Evolutionary conservation across 2,797 vertebrate genomes (phyloP).

Genomic region (Macrochelys suwanniensis): DNA sequence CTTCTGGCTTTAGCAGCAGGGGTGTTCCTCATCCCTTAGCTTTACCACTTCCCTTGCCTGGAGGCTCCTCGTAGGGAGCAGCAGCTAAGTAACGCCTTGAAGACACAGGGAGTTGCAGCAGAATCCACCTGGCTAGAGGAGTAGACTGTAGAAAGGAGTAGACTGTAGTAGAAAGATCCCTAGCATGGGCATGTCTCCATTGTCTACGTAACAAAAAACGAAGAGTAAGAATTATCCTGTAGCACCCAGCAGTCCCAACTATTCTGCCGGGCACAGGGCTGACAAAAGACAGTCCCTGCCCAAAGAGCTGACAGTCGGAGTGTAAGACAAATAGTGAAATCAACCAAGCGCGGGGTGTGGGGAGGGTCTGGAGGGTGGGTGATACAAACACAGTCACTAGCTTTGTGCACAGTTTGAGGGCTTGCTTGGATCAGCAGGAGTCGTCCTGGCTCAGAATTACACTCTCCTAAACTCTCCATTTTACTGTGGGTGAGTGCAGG

Average conservation of each 20-base stretch:
- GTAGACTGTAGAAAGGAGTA: neutral
- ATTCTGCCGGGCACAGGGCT: neutral
- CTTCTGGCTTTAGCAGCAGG: neutral
- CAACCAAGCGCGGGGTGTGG: too few relatives aligned
- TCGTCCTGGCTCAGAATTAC: neutral
- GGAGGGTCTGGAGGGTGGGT: neutral
- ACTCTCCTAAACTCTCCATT: neutral
- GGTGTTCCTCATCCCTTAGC: neutral
- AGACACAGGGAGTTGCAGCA: neutral
- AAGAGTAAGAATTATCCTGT: neutral
- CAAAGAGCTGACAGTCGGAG: too few relatives aligned
- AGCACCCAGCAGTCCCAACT: neutral
- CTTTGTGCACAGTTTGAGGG: neutral
- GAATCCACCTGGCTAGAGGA: neutral
- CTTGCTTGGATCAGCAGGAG: neutral
- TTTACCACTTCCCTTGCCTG: neutral
- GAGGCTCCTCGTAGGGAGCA: too few relatives aligned
- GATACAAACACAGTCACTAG: neutral
- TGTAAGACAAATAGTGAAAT: neutral
- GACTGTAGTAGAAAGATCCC: neutral
- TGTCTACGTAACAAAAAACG: neutral
- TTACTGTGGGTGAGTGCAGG: neutral
- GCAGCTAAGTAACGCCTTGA: neutral
- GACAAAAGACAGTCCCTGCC: neutral
- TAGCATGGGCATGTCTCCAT: neutral